phyloP scores from a whole-genome alignment of 2,888 invertebrate genomes.

The Dermolepida albohirtum region DNA sequence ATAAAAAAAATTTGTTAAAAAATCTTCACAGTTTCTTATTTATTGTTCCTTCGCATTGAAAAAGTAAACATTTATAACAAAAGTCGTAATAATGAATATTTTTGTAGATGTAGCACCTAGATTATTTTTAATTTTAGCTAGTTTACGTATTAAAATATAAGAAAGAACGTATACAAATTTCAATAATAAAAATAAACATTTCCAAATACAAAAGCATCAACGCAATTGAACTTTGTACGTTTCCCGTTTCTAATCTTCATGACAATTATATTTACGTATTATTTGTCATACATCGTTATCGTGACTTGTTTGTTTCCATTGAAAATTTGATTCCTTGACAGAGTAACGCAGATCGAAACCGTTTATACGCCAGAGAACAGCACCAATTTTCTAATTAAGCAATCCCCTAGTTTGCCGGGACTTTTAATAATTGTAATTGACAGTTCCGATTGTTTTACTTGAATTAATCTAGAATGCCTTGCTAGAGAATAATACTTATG shows the following conservation, averaged over 20 bases:
- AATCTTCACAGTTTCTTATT: too few species aligned
- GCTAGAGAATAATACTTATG: neutral
- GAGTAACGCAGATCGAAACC: conserved; percentile 15
- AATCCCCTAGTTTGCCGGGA: conserved; percentile 33
- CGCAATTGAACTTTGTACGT: too few species aligned
- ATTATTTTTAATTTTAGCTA: too few species aligned
- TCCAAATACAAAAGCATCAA: neutral
- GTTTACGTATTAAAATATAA: too few species aligned
- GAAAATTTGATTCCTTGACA: conserved; percentile 2
- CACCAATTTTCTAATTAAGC: conserved; percentile 32
- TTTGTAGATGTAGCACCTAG: too few species aligned
- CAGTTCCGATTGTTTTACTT: conserved; percentile 38
- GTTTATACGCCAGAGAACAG: conserved; percentile 11
- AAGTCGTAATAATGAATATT: too few species aligned
- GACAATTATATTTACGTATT: neutral
- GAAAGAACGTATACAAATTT: too few species aligned
- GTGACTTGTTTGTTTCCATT: conserved; percentile 19
- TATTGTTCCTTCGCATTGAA: too few species aligned
- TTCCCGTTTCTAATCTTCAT: too few species aligned
- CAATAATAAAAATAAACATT: neutral
- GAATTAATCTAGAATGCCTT: conserved; percentile 1
- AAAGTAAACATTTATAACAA: too few species aligned
- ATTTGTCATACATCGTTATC: conserved; percentile 11
- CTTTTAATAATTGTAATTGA: conserved; percentile 37
- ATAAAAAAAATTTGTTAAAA: too few species aligned